Evolutionary conservation across 2,888 invertebrate genomes (phyloP).

Genomic region (Caenorhabditis panamensis): DNA sequence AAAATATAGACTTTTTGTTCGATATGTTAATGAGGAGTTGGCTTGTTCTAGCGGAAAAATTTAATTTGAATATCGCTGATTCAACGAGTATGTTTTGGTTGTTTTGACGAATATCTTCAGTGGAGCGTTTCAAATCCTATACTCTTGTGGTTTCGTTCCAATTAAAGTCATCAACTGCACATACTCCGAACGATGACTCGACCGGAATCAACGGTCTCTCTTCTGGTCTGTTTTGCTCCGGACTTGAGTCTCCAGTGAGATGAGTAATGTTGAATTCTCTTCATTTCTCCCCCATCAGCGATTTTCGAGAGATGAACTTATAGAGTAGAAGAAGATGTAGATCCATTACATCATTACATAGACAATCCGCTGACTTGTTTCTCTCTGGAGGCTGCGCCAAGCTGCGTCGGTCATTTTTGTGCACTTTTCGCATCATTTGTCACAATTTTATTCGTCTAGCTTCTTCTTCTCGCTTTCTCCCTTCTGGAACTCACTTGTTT

Average conservation of each 20-base stretch:
- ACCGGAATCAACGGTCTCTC: not conserved
- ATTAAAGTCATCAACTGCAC: not conserved
- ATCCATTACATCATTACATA: not conserved
- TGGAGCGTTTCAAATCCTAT: conserved; percentile 27
- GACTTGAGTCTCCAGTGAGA: not conserved
- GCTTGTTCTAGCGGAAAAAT: conserved; percentile 45
- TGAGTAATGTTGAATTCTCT: not conserved
- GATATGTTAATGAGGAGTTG: conserved; percentile 2
- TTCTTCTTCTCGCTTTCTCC: conserved; percentile 4
- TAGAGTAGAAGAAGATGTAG: not conserved
- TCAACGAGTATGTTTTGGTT: conserved; percentile 18
- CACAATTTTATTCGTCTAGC: conserved; percentile 41
- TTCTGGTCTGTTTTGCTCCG: not conserved
- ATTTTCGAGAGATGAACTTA: not conserved
- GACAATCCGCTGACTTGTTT: not conserved
- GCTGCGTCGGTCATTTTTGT: conserved; percentile 2
- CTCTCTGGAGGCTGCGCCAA: not conserved
- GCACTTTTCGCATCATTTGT: conserved; percentile 48
- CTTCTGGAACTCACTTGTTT: conserved; percentile 13
- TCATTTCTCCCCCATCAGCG: not conserved
- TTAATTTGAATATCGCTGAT: conserved; percentile 43
- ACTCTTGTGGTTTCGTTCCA: not conserved
- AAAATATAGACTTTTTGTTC: not conserved
- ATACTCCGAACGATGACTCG: not conserved
- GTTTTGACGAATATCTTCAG: conserved; percentile 22